phyloP scores from a whole-genome alignment of 92 coral and sea anemone genomes.

The Parazoanthus atlanticus region DNA sequence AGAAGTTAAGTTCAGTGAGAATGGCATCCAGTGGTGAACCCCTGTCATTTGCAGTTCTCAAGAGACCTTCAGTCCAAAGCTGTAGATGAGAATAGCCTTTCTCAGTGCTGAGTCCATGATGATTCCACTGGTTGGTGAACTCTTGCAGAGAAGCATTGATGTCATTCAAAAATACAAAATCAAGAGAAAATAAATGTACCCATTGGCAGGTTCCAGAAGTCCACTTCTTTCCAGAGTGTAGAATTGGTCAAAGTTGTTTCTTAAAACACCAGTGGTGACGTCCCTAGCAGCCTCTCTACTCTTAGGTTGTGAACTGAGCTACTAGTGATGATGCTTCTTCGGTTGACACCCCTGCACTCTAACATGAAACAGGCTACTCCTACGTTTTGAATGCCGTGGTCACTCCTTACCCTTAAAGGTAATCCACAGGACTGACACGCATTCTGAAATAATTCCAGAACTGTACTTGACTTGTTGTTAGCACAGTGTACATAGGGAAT shows the following conservation, averaged over 20 bases:
- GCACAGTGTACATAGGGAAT: slow-evolving; percentile 42
- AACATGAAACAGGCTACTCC: slow-evolving; percentile 49
- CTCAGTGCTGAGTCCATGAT: slow-evolving; percentile 51
- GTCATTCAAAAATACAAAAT: slow-evolving; percentile 32
- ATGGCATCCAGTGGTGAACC: slow-evolving; percentile 48
- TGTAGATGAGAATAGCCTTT: slow-evolving; percentile 39
- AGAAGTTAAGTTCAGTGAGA: slow-evolving; percentile 49
- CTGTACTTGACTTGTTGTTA: slow-evolving; percentile 44
- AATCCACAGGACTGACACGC: slow-evolving; percentile 40
- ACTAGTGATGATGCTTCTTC: slow-evolving; percentile 49
- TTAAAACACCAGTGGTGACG: slow-evolving; percentile 50
- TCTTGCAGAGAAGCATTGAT: slow-evolving; percentile 48
- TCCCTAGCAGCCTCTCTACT: slow-evolving; percentile 49
- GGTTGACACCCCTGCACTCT: slow-evolving; percentile 43
- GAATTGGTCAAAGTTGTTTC: slow-evolving; percentile 26
- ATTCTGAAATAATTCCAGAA: slow-evolving; percentile 42
- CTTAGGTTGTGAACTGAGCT: slow-evolving; percentile 47
- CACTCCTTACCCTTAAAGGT: slow-evolving; percentile 47
- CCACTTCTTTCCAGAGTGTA: slow-evolving; percentile 51
- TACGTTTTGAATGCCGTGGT: slow-evolving; percentile 51
- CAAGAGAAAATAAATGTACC: slow-evolving; percentile 52
- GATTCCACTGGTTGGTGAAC: slow-evolving; percentile 49
- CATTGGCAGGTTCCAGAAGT: slow-evolving; percentile 46
- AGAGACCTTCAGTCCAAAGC: slow-evolving; percentile 41
- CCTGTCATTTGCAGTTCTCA: slow-evolving; percentile 50